Base-by-base conservation (phyloP, 2,888 invertebrate genomes). In the Tetropium fuscum region DNA sequence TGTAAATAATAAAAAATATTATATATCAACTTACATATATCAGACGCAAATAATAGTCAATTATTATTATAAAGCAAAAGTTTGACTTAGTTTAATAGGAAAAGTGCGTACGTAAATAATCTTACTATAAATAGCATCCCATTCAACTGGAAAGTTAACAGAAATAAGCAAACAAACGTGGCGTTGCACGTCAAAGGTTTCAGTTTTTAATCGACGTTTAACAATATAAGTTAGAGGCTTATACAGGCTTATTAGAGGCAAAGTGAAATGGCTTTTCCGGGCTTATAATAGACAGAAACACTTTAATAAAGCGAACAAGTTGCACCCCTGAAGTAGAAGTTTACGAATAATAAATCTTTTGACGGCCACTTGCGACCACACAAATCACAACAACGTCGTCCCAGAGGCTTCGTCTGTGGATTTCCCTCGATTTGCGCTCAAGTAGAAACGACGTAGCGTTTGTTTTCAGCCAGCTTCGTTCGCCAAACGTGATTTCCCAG, bases 361-460 rank as follows among this genome's bases (percentile, higher is more conserved):
- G 56, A 58, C 53, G 59, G 54, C 60, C 57, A 61, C 62, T 51
- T 60, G 63, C 61, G 59, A 66, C 63, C 64, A 57, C 66, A 69
- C 69, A 69, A 69, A 67, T 69, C 69, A 67, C 67, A 66, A 65
- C 64, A 65, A 63, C 62, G 60, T 53, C 63, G 60, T 64, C 63
- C 65, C 68, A 34, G 48, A 53, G 62, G 62, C 47, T 47, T 54
- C 55, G 48, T 34, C 51, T 30, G 49, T 55, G 58, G 55, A 58
- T 69, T 62, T 62, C 56, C 60, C 60, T 61, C 66, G 63, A 66
- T 70, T 71, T 66, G 67, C 62, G 61, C 64, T 64, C 67, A 60
- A 70, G 65, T 64, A 45, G 64, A 64, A 66, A 60, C 57, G 51
- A 41, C 61, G 60, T 57, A 44, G 63, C 68, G 69, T 66, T 68